A percentile compares a stretch with the other conserved stretches of the same genome.
Conservation (phyloP, 2,888 invertebrate species). For the Neoitamus cyanurus region DNA sequence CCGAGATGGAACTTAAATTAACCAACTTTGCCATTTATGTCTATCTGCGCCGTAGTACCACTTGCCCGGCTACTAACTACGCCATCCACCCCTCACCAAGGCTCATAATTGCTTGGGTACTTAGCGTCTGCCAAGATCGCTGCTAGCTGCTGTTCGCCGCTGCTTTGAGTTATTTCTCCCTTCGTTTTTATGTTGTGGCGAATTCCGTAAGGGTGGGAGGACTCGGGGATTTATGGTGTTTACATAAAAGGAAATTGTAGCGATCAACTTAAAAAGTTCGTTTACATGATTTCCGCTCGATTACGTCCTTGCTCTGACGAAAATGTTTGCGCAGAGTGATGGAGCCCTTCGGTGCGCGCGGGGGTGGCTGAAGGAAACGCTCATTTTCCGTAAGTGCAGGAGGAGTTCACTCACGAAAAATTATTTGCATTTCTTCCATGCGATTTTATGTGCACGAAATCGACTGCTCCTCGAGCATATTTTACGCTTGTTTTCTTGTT, state of each 20-base stretch:
- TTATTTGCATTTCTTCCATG: constrained; percentile 1
- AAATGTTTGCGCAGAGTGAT: neutral
- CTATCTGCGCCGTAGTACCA: constrained; percentile 11
- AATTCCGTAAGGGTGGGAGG: neutral
- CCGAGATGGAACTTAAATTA: constrained; percentile 33
- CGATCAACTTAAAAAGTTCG: constrained; percentile 24
- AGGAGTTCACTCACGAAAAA: constrained; percentile 5
- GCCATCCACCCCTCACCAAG: neutral
- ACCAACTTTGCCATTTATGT: constrained; percentile 33
- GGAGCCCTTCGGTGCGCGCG: neutral
- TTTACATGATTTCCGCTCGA: constrained; percentile 32
- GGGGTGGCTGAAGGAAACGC: neutral
- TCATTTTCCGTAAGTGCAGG: neutral
- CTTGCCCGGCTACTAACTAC: constrained; percentile 11
- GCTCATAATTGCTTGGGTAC: constrained; percentile 3
- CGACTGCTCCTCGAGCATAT: neutral
- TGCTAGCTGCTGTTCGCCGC: neutral
- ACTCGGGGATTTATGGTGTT: constrained; percentile 32
- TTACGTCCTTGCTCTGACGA: constrained; percentile 5
- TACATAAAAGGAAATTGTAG: constrained; percentile 27
- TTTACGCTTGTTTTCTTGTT: neutral
- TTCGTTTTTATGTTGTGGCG: constrained; percentile 3
- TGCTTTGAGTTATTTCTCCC: constrained; percentile 4
- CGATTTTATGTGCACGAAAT: constrained; percentile 5
- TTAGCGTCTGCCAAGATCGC: constrained; percentile 3